These are phyloP conservation scores for Drosophila pectinifera DNA, from an alignment of 1,140 invertebrate genomes.

Conservation along the genomic window DNA sequence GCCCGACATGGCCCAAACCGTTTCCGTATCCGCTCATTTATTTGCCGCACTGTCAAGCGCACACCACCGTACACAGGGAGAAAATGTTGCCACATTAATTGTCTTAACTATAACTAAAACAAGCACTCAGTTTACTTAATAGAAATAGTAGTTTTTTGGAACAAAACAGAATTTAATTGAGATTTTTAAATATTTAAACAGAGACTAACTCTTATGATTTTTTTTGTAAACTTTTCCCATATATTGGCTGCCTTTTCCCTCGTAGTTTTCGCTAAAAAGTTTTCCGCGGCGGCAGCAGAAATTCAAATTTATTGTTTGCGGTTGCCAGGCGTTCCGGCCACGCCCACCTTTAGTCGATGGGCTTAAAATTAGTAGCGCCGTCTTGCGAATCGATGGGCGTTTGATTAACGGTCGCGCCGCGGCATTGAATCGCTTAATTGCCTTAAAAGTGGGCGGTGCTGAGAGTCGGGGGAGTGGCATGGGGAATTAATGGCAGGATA, in stretches of 20 bases:
- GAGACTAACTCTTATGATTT: background rate
- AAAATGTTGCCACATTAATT: background rate
- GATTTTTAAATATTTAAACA: background rate
- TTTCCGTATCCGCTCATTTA: slow-evolving; percentile 81
- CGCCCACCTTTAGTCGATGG: slow-evolving; percentile 42
- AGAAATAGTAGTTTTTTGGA: no score
- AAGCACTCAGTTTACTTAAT: no score
- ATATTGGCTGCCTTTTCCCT: slow-evolving; percentile 19
- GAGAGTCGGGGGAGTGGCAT: background rate
- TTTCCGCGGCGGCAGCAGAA: slow-evolving; percentile 64
- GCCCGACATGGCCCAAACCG: slow-evolving; percentile 56
- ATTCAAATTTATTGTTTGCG: slow-evolving; percentile 84
- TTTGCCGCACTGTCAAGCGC: slow-evolving; percentile 73
- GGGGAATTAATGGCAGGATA: slow-evolving; percentile 59
- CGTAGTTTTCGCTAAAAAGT: slow-evolving; percentile 73
- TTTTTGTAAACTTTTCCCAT: background rate
- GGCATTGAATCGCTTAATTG: slow-evolving; percentile 76
- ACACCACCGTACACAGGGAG: slow-evolving; percentile 29
- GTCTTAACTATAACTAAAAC: no score
- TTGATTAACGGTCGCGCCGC: slow-evolving; percentile 68
- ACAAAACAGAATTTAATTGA: no score
- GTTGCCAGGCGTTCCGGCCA: slow-evolving; percentile 47
- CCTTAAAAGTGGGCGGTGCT: slow-evolving; percentile 67
- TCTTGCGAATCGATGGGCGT: slow-evolving; percentile 74
- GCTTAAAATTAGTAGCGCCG: slow-evolving; percentile 69